A percentile compares a stretch with the other conserved stretches of the same genome.
Evolutionary conservation across 2,797 vertebrate species (phyloP).

Genomic region (Micropoecilia bifurca): DNA sequence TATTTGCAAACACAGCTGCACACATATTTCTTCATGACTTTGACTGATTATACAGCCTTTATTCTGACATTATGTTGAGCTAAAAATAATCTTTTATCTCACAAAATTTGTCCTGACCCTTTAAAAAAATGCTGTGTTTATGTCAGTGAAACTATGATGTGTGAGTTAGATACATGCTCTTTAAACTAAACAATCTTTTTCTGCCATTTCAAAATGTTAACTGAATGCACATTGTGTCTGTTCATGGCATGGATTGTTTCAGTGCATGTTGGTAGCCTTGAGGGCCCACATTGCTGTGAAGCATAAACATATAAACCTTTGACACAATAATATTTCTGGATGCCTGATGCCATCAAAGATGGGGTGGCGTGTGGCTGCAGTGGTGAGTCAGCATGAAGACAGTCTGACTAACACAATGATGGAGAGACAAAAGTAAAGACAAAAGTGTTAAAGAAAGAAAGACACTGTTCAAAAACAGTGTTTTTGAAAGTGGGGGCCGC

Average conservation of each 20-base stretch:
- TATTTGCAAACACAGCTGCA: not conserved
- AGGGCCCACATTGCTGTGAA: not conserved
- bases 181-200: not conserved
- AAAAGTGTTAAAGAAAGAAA: not conserved
- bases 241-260: not conserved
- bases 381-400: not conserved
- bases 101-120: not conserved
- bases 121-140: not conserved
- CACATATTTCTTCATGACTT: not conserved
- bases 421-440: not conserved
- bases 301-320: not conserved
- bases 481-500: too few relatives aligned
- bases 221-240: not conserved
- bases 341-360: not conserved
- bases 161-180: not conserved
- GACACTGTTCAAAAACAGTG: too few relatives aligned
- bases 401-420: not conserved
- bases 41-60: not conserved
- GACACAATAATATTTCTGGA: not conserved
- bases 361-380: not conserved
- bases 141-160: not conserved
- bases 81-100: not conserved
- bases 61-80: not conserved
- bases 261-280: not conserved
- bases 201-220: not conserved